Evolutionary conservation across 2,797 vertebrate species (phyloP), one percentile per base, ranked within the genome.

Genomic region (Coracias cyanogaster): DNA sequence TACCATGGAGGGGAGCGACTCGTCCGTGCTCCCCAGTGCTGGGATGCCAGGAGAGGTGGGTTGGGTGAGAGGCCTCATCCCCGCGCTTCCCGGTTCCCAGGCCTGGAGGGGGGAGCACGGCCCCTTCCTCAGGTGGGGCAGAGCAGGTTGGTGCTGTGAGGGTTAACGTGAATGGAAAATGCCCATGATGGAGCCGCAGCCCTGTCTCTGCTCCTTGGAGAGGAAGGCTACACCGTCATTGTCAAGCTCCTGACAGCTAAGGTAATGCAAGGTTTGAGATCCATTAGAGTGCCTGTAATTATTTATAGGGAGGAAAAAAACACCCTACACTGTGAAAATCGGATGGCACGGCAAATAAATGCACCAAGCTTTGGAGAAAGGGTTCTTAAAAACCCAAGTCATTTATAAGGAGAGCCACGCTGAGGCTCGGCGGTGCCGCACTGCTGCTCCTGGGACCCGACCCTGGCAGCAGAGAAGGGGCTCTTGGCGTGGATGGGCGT

Each of bases 221-320:
- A 90, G 33, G 79, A 65, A 73, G 64, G 65, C 33, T 71, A 25
- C 8, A 67, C 46, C 7, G 12, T 65, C 49, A 60, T 69, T 20
- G 3, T 51, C 74, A 65, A n/a, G 76, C 70, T 95, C 69, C 83
- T 92, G 86, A 94, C 92, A 96, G 93, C 85, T 65, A 91, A 97
- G 96, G 94, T 95, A 90, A 69, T 48, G 73, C 61, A 67, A 92
- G 91, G 70, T 87, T 85, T 54, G 94, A 96, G 92, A 97, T 93
- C 94, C 96, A 95, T 97, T 97, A 97, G 94, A 86, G 73, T 1
- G 88, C 82, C 96, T 96, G 96, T 94, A 96, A 97, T 97, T 97
- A 97, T 97, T 97, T 96, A 97, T 96, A 93, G 94, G 86, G 74
- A 92, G 31, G 31, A 52, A 73, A 78, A 60, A 35, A 2, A 21